phyloP scores from a whole-genome alignment of 2,797 vertebrate genomes.

The Melopsittacus undulatus region DNA sequence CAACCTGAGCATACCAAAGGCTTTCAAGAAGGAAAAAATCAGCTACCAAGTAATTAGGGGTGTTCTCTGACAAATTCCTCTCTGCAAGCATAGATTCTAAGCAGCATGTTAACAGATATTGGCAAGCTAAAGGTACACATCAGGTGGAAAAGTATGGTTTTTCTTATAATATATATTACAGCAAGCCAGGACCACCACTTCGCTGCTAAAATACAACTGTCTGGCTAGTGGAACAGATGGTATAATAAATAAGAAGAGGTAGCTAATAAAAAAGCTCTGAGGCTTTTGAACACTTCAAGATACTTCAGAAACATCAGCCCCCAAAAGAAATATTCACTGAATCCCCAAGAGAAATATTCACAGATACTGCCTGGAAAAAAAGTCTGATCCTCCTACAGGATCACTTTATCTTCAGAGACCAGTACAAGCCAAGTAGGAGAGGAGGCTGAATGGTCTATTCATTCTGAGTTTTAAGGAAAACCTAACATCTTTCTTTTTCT shows the following conservation, averaged over 20 bases:
- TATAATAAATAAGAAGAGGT: neutral
- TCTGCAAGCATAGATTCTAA: neutral
- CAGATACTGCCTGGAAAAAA: neutral
- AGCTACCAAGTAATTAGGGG: neutral
- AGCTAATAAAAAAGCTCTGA: neutral
- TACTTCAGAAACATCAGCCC: neutral
- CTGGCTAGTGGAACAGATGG: neutral
- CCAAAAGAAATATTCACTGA: neutral
- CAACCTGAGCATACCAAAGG: neutral
- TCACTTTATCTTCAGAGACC: neutral
- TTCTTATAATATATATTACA: neutral
- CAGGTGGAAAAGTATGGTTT: neutral
- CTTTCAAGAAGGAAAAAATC: neutral
- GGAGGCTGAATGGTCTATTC: neutral
- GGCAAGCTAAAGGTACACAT: neutral
- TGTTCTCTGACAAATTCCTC: neutral
- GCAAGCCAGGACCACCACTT: neutral
- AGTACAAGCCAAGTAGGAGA: neutral
- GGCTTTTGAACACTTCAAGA: neutral
- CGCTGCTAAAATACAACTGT: neutral
- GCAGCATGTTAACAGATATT: neutral
- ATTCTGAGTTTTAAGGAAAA: slow-evolving; percentile 12
- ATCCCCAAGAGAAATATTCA: neutral
- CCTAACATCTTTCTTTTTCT: neutral
- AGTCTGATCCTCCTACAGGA: neutral